Evolutionary conservation across 1,140 invertebrate species (phyloP).

Genomic region (Aphis craccivora): DNA sequence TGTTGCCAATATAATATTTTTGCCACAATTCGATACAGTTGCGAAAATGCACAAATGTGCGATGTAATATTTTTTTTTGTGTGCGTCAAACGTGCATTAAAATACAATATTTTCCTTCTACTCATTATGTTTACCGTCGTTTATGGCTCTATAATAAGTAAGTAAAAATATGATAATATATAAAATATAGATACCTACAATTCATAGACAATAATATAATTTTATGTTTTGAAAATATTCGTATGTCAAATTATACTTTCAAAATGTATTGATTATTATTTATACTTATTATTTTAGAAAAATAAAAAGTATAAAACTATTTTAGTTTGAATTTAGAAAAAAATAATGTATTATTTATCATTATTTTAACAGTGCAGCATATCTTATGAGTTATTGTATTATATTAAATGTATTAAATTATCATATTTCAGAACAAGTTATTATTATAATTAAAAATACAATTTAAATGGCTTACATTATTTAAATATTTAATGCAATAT

Average conservation of each 20-base stretch:
- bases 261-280: neutral
- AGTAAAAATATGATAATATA: neutral
- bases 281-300: neutral
- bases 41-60: neutral
- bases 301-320: neutral
- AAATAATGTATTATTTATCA: no score
- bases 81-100: neutral
- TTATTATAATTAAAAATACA: neutral
- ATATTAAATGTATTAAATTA: neutral
- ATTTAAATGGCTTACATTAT: neutral
- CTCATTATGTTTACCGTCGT: neutral
- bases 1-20: neutral
- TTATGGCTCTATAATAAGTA: conserved; percentile 10
- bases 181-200: neutral
- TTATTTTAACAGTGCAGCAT: no score
- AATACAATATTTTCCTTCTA: neutral
- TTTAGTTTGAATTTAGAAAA: neutral
- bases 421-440: neutral
- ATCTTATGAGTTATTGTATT: neutral
- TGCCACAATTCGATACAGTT: neutral
- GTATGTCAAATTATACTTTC: neutral
- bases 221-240: neutral
- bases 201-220: neutral
- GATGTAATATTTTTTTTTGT: neutral
- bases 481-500: neutral